Percentiles rank a stretch among this genome's conserved stretches.
phyloP scores from a whole-genome alignment of 2,797 vertebrate genomes.

The Darevskia nairensis region DNA sequence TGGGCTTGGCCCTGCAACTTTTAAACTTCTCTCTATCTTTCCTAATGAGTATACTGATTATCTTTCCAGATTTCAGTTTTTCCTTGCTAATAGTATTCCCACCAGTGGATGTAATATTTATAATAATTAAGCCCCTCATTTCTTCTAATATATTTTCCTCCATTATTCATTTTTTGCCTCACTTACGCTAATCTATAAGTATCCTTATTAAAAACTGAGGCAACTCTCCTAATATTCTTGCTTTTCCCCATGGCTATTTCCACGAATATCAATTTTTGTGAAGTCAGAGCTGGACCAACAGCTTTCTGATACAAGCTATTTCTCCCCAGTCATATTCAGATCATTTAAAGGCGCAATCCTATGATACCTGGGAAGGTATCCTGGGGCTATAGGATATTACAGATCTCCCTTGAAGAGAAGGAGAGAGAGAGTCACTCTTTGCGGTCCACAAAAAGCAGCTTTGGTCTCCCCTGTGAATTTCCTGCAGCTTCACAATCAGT shows the following conservation, averaged over 20 bases:
- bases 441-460: not conserved
- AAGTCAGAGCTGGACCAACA: not conserved
- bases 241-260: not conserved
- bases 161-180: slow-evolving; percentile 19
- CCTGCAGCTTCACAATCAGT: not conserved
- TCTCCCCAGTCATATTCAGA: not conserved
- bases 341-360: not conserved
- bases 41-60: slow-evolving; percentile 26
- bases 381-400: not conserved
- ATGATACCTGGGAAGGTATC: not conserved
- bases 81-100: not conserved
- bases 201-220: slow-evolving; percentile 8
- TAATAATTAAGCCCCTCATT: slow-evolving; percentile 18
- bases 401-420: not conserved
- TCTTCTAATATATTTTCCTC: slow-evolving; percentile 6
- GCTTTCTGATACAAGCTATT: not conserved
- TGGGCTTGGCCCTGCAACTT: not conserved
- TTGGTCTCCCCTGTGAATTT: no score
- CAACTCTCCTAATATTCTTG: not conserved
- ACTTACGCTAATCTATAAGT: slow-evolving; percentile 25
- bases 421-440: not conserved
- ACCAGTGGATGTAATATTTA: slow-evolving; percentile 10
- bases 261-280: not conserved
- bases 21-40: slow-evolving; percentile 17
- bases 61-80: slow-evolving; percentile 1